Conservation (phyloP, 2,888 invertebrate genomes). For the Coecobrya sp. region DNA sequence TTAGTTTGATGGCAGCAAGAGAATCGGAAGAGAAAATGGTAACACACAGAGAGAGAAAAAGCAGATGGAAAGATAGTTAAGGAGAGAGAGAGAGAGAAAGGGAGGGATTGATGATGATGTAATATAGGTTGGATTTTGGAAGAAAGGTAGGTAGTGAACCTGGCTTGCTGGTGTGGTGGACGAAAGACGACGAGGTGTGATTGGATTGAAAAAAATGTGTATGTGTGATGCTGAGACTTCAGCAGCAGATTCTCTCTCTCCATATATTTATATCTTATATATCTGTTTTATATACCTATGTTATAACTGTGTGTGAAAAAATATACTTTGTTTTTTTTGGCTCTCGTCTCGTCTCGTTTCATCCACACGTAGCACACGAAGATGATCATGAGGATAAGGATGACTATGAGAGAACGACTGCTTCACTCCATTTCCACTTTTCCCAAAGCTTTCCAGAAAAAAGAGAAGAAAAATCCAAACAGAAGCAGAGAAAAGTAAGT, state of each 20-base stretch:
- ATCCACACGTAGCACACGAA: slow-evolving; percentile 12
- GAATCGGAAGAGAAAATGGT: slow-evolving; percentile 3
- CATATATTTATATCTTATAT: too few relatives aligned
- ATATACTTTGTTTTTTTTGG: slow-evolving; percentile 6
- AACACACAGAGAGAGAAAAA: slow-evolving; percentile 12
- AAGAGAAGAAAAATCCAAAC: not conserved
- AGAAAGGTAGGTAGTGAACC: not conserved
- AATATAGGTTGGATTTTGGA: not conserved
- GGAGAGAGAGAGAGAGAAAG: slow-evolving; percentile 20
- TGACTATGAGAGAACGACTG: slow-evolving; percentile 20
- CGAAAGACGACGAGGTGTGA: slow-evolving; percentile 74
- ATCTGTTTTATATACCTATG: too few relatives aligned
- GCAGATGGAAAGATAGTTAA: not conserved
- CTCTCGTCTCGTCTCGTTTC: slow-evolving; percentile 14
- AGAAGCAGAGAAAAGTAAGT: not conserved
- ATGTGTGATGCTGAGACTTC: slow-evolving; percentile 1
- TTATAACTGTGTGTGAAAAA: not conserved
- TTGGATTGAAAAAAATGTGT: slow-evolving; percentile 58
- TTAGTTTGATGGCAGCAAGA: slow-evolving; percentile 58
- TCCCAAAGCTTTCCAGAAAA: not conserved
- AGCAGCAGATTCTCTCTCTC: not conserved
- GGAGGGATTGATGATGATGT: slow-evolving; percentile 82
- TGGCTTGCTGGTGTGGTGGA: slow-evolving; percentile 16
- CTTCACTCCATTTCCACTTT: slow-evolving; percentile 31
- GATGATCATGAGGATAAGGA: not conserved